phyloP scores from a whole-genome alignment of 2,797 vertebrate species.

The Chelidonichthys spinosus region DNA sequence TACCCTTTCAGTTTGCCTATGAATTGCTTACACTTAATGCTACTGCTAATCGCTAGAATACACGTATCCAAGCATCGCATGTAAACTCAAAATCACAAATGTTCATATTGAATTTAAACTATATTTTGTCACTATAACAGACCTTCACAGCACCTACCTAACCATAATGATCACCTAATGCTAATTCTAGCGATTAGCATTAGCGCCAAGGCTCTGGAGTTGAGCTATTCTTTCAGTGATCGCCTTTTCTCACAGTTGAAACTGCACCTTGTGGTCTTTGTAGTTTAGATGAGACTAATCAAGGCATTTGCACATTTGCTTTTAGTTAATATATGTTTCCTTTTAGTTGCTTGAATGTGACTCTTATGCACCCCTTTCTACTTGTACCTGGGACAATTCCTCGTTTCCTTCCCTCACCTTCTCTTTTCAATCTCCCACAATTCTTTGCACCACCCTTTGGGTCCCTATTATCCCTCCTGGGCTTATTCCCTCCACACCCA shows the following conservation, averaged over 20 bases:
- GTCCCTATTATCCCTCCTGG: slow-evolving; percentile 26
- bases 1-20: too few relatives aligned
- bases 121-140: too few relatives aligned
- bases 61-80: too few relatives aligned
- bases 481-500: slow-evolving; percentile 29
- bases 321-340: background rate
- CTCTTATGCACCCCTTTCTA: slow-evolving; percentile 44
- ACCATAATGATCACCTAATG: too few relatives aligned
- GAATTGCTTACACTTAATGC: too few relatives aligned
- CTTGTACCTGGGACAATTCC: slow-evolving; percentile 50
- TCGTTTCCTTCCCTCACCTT: slow-evolving; percentile 51
- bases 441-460: slow-evolving; percentile 51
- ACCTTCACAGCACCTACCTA: too few relatives aligned
- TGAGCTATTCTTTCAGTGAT: background rate
- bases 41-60: too few relatives aligned
- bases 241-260: background rate
- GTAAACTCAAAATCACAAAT: too few relatives aligned
- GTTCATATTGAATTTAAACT: too few relatives aligned
- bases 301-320: background rate
- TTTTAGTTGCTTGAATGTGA: slow-evolving; percentile 54
- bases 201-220: too few relatives aligned
- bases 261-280: background rate
- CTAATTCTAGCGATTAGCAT: too few relatives aligned
- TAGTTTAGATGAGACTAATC: slow-evolving; percentile 23
- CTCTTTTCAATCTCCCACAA: slow-evolving; percentile 51